Evolutionary conservation across 2,888 invertebrate genomes (phyloP).

Genomic region (Drosophila sordidula): DNA sequence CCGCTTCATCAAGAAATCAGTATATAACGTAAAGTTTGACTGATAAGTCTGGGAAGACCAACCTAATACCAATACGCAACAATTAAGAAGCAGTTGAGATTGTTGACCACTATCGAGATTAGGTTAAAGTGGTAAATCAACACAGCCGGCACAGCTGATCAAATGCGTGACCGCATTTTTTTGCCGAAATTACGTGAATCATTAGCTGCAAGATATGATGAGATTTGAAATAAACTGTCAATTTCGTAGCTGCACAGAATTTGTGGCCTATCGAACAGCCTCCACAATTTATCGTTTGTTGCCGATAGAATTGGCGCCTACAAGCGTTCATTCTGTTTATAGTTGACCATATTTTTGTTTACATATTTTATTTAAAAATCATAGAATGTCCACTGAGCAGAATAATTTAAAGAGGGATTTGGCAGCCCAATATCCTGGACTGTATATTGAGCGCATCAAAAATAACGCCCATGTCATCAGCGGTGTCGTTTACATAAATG

Average conservation of each 20-base stretch:
- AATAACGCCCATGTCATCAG: conserved; percentile 26
- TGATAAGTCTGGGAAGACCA: conserved; percentile 52
- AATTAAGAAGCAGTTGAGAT: conserved; percentile 4
- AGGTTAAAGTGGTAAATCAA: conserved; percentile 27
- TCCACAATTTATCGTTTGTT: conserved; percentile 6
- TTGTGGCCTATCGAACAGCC: conserved; percentile 13
- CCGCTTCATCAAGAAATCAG: conserved; percentile 36
- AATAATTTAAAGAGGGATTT: conserved; percentile 15
- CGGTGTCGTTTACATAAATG: conserved; percentile 37
- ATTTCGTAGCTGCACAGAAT: not conserved
- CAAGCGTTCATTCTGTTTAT: conserved; percentile 7
- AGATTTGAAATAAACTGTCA: conserved; percentile 9
- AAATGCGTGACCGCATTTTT: conserved; percentile 3
- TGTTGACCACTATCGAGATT: conserved; percentile 31
- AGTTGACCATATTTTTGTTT: not conserved
- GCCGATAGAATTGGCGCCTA: conserved; percentile 7
- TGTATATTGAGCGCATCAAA: conserved; percentile 21
- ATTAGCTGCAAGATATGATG: not conserved
- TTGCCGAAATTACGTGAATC: not conserved
- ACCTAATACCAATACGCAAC: conserved; percentile 18
- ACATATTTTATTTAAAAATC: not conserved
- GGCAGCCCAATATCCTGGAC: conserved; percentile 48
- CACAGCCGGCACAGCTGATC: conserved; percentile 39
- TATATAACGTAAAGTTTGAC: conserved; percentile 61
- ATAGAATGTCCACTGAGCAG: not conserved